phyloP scores from a whole-genome alignment of 2,888 invertebrate species.

The Hylaea fasciaria region DNA sequence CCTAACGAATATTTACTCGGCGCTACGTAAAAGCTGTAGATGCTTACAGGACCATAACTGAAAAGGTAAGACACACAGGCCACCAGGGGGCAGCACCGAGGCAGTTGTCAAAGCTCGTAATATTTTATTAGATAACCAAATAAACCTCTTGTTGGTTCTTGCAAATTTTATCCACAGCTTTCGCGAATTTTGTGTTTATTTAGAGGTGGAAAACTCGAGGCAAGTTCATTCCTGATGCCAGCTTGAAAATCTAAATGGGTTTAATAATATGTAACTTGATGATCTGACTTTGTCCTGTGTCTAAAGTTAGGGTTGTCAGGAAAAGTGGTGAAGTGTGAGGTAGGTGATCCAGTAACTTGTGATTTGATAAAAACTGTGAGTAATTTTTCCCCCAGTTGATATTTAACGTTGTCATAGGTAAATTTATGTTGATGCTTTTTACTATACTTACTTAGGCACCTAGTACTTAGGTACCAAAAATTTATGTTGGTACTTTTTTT shows the following conservation, averaged over 20 bases:
- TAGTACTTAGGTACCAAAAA: no score
- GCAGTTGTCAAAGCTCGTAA: constrained; percentile 82
- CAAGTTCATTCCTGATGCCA: constrained; percentile 1
- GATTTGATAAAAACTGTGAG: background rate
- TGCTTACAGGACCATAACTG: constrained; percentile 69
- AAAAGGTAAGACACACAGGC: constrained; percentile 65
- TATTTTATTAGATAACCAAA: constrained; percentile 84
- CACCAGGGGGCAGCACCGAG: constrained; percentile 71
- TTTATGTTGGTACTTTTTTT: no score
- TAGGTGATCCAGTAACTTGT: background rate
- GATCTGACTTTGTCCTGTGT: background rate
- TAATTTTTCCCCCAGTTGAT: background rate
- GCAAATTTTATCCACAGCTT: constrained; percentile 60
- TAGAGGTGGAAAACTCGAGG: constrained; percentile 1
- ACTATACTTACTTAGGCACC: no score
- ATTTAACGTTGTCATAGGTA: no score
- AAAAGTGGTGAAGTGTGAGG: background rate
- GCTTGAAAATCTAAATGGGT: background rate
- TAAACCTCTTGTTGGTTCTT: constrained; percentile 70
- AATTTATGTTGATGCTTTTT: no score
- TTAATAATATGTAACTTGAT: background rate
- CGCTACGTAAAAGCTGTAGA: constrained; percentile 55
- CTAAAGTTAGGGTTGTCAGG: constrained; percentile 2
- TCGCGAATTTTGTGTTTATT: constrained; percentile 34
- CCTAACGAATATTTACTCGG: constrained; percentile 49